phyloP scores from a whole-genome alignment of 2,888 invertebrate species.

The Hetaerina titia region DNA sequence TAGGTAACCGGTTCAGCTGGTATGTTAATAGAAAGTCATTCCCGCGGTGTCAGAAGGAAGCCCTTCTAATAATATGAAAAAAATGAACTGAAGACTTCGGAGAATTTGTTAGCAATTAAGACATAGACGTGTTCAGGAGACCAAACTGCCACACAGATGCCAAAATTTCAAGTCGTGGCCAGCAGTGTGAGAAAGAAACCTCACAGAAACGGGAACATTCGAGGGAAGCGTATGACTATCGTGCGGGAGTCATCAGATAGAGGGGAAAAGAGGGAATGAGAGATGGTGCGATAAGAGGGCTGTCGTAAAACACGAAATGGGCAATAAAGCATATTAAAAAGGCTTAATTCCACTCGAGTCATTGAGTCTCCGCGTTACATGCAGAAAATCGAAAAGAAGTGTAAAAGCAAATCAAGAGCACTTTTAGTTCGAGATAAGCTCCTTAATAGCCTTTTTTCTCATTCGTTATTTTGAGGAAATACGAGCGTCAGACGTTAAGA shows the following conservation, averaged over 20 bases:
- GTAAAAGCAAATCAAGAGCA: conserved; percentile 35
- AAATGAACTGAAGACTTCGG: too few relatives aligned
- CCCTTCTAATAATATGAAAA: too few relatives aligned
- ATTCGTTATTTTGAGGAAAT: conserved; percentile 19
- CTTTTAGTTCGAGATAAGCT: neutral
- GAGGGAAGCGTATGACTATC: neutral
- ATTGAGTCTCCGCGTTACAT: conserved; percentile 1
- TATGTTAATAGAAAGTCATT: too few relatives aligned
- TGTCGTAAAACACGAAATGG: conserved; percentile 22
- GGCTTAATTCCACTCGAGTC: conserved; percentile 24
- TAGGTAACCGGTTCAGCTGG: too few relatives aligned
- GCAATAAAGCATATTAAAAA: conserved; percentile 35
- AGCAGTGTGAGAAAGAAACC: neutral
- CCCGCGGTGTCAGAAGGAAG: too few relatives aligned
- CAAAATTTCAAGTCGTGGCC: too few relatives aligned
- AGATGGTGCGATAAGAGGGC: neutral
- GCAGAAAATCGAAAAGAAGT: conserved; percentile 5
- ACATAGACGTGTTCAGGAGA: too few relatives aligned
- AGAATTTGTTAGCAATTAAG: too few relatives aligned
- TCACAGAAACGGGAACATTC: neutral
- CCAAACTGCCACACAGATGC: too few relatives aligned
- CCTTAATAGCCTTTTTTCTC: conserved; percentile 3
- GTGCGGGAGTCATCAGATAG: neutral
- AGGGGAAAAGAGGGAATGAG: neutral
- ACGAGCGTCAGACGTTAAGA: neutral